phyloP scores from a whole-genome alignment of 2,113 vertebrate genomes.

The Nibea albiflora region DNA sequence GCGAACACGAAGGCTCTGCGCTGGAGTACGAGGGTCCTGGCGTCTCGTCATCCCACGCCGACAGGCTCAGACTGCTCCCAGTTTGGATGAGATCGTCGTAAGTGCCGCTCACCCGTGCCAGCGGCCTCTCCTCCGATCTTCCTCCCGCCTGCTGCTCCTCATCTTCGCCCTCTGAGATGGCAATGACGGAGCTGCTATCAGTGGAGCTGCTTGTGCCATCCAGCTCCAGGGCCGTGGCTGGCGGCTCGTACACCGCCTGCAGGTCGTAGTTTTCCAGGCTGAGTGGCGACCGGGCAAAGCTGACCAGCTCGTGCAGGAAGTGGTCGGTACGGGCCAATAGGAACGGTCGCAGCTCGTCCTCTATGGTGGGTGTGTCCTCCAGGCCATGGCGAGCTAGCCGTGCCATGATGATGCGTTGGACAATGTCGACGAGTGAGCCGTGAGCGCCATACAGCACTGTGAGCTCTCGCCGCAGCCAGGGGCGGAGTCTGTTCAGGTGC shows the following conservation, averaged over 20 bases:
- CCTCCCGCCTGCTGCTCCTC: constrained; percentile 57
- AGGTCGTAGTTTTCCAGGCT: constrained; percentile 90
- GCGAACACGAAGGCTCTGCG: constrained; percentile 79
- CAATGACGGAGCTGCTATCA: constrained; percentile 89
- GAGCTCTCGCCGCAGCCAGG: constrained; percentile 92
- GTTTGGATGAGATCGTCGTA: constrained; percentile 33
- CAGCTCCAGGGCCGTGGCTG: constrained; percentile 66
- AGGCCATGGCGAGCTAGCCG: constrained; percentile 87
- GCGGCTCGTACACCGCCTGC: constrained; percentile 90
- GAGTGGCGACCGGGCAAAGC: constrained; percentile 91
- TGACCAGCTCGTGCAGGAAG: constrained; percentile 93
- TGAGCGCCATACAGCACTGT: constrained; percentile 90
- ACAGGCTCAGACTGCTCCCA: constrained; percentile 74
- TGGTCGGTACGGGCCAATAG: constrained; percentile 90
- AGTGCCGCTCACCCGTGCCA: accelerated
- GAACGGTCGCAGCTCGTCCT: constrained; percentile 90
- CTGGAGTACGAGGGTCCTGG: constrained; percentile 92
- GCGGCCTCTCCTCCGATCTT: neutral
- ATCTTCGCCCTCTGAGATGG: constrained; percentile 91
- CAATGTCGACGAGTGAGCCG: constrained; percentile 88
- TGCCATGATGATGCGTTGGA: constrained; percentile 90
- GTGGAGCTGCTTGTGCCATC: constrained; percentile 85
- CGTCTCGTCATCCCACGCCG: constrained; percentile 93
- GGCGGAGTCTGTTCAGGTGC: constrained; percentile 87
- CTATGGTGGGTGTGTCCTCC: constrained; percentile 85